Base-by-base conservation (phyloP, 2,113 vertebrate species). In the Podarcis raffonei region DNA sequence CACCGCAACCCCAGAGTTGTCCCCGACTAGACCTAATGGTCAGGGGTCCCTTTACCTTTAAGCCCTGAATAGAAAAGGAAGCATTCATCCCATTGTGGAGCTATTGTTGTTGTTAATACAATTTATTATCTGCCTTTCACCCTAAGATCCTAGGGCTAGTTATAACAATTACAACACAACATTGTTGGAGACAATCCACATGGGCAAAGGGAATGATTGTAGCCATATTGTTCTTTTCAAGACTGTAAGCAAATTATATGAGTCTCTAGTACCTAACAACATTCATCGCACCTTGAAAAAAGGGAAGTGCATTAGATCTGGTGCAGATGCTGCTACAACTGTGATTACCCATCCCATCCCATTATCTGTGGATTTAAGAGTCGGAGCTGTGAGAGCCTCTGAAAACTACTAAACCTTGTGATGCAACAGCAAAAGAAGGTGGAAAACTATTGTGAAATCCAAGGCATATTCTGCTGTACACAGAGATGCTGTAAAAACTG, bases 191-290 rank as follows among this genome's bases (percentile, higher is more conserved):
- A 16, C 4, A 62, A 62, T 62, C 42, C 15, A 22, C 53, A 62
- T 57, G 81, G 4, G 25, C 57, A 39, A 74, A 18, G 22, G 35
- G 59, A 30, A n/a, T 12, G 39, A 57, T 68, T 79, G n/a, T 71
- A 79, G 42, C 3, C 48, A 20, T 6, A 57, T 80, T 25, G 77
- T 79, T 69, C 35, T 22, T 74, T 82, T 81, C 25, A 74, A 53
- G 35, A 39, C 39, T 81, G 68, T 82, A 65, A 87, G 81, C 57
- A 74, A 87, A 87, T 75, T 81, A 23, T 37, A n/a, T 22, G 68
- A 30, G 25, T 59, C 22, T 62, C 53, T 74, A 74, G 71, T 74
- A 57, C 7, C n/a, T 72, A 35, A 15, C 20, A 79, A 37, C 1
- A 37, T 23, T 65, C 37, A 32, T 80, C n/a, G 53, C 22, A 79